Conservation (phyloP, 1,140 invertebrate genomes). For the Eriocheir sinensis region DNA sequence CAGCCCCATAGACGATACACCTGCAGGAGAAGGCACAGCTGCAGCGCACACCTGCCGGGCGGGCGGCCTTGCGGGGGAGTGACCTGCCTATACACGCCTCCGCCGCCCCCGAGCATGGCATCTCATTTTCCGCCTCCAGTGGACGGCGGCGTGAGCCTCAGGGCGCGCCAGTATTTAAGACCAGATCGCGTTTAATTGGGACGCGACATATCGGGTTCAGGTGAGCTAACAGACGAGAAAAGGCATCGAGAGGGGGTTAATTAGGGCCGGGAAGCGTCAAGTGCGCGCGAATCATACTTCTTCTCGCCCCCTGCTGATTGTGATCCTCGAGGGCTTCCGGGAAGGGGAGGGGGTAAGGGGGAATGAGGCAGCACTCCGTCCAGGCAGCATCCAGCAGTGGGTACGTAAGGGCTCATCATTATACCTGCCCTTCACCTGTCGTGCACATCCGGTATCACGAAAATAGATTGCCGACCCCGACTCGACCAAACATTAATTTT, state of each 20-base stretch:
- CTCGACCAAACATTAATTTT: neutral
- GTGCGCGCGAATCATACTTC: neutral
- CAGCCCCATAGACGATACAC: neutral
- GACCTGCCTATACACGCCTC: neutral
- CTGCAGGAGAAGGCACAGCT: neutral
- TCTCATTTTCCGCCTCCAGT: too few relatives aligned
- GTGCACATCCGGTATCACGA: too few relatives aligned
- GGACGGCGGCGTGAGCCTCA: neutral
- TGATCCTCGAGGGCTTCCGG: too few relatives aligned
- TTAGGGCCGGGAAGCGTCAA: neutral
- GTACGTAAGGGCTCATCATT: too few relatives aligned
- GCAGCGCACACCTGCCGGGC: neutral
- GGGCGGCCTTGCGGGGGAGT: neutral
- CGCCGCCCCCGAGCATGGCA: neutral
- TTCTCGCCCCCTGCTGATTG: neutral
- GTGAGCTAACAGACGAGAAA: neutral
- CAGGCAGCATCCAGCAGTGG: too few relatives aligned
- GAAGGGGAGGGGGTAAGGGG: too few relatives aligned
- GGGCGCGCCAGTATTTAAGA: neutral
- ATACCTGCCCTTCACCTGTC: too few relatives aligned
- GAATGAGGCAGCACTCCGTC: too few relatives aligned
- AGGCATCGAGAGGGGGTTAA: neutral
- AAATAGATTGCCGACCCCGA: neutral
- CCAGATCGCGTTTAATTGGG: neutral
- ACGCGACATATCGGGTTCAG: neutral